These are phyloP conservation scores for Hydrochoerus hydrochaeris DNA, from an alignment of 2,113 vertebrate genomes.

Conservation along the genomic window DNA sequence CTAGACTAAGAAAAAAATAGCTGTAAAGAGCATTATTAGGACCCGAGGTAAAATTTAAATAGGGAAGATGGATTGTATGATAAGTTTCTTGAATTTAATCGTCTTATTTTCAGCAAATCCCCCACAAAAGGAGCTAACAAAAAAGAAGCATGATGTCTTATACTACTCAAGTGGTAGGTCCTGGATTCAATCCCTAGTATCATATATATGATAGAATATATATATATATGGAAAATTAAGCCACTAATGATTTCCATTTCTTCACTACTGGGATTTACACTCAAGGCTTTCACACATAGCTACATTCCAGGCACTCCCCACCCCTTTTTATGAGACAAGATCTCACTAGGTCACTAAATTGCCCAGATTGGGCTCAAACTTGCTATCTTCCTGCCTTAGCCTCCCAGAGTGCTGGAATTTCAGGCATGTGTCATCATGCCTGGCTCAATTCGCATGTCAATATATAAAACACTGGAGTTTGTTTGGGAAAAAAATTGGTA, in stretches of 20 bases:
- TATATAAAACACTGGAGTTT: background rate
- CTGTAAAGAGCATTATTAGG: background rate
- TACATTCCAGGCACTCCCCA: background rate
- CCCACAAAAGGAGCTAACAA: background rate
- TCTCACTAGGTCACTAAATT: background rate
- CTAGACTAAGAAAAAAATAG: background rate
- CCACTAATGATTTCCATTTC: background rate
- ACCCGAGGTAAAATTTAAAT: background rate
- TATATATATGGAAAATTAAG: slow-evolving; percentile 18
- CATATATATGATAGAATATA: background rate
- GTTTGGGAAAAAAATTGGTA: background rate
- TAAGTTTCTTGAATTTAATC: background rate
- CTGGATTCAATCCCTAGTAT: background rate
- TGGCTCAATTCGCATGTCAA: background rate
- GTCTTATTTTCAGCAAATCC: slow-evolving; percentile 4
- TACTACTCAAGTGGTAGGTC: background rate
- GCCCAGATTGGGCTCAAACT: background rate
- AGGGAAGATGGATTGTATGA: background rate
- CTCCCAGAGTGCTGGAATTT: background rate
- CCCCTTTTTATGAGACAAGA: background rate
- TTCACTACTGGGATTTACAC: background rate
- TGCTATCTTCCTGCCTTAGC: background rate
- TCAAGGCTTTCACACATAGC: background rate
- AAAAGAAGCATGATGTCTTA: background rate
- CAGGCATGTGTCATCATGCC: background rate